Evolutionary conservation across 2,113 vertebrate genomes (phyloP).

Genomic region (Myotis brandtii): DNA sequence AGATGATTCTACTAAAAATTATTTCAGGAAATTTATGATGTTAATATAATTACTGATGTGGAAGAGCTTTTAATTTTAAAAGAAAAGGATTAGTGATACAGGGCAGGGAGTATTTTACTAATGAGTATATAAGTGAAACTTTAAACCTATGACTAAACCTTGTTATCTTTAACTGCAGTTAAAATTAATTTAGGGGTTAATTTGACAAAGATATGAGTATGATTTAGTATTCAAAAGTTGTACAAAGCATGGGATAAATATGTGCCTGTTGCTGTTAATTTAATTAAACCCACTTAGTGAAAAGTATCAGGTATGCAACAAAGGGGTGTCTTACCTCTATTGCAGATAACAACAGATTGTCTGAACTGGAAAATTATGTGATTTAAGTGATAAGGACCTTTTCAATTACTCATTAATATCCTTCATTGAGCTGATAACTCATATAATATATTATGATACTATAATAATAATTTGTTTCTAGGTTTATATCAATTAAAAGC

Average conservation of each 20-base stretch:
- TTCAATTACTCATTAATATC: conserved; percentile 24
- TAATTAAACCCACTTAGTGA: conserved; percentile 44
- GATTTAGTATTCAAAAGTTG: conserved; percentile 34
- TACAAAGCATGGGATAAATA: conserved; percentile 13
- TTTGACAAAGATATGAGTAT: not conserved
- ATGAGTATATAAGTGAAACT: not conserved
- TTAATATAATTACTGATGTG: not conserved
- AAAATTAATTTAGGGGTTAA: conserved; percentile 37
- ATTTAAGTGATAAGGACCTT: not conserved
- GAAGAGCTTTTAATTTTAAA: not conserved
- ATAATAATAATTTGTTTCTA: not conserved
- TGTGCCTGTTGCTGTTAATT: not conserved
- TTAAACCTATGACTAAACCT: not conserved
- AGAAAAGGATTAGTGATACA: not conserved
- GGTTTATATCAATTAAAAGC: not conserved
- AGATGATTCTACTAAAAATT: not conserved
- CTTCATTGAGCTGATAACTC: not conserved
- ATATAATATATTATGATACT: not conserved
- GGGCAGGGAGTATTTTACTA: not conserved
- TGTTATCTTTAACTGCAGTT: not conserved
- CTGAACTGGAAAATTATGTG: conserved; percentile 39
- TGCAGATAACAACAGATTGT: not conserved
- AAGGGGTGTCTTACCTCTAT: not conserved
- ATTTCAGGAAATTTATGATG: not conserved
- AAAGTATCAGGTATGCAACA: not conserved